phyloP scores from a whole-genome alignment of 1,140 invertebrate genomes.

The Zophobas morio region DNA sequence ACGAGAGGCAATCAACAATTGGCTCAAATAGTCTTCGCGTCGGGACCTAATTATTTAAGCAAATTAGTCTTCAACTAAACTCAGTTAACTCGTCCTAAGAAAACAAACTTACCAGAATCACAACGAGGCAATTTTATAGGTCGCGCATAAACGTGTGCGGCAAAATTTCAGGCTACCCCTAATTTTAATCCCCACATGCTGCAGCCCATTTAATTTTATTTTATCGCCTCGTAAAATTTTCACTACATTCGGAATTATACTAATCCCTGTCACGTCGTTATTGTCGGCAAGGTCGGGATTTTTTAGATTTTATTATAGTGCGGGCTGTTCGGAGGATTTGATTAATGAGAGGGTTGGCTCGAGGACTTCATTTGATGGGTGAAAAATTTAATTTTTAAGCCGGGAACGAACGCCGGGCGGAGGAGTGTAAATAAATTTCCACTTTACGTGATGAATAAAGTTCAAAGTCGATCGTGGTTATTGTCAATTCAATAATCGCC shows the following conservation, averaged over 20 bases:
- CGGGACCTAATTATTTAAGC: constrained; percentile 1
- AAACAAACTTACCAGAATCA: not conserved
- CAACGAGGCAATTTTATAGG: not conserved
- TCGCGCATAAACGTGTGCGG: not conserved
- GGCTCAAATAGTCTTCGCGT: not conserved
- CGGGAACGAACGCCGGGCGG: not conserved
- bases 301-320: not conserved
- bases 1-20: constrained; percentile 10
- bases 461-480: not conserved
- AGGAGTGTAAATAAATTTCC: not conserved
- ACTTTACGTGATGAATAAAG: constrained; percentile 2
- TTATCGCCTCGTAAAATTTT: not conserved
- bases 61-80: constrained; percentile 5
- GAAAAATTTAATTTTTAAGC: constrained; percentile 5
- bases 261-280: not conserved
- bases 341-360: constrained; percentile 8
- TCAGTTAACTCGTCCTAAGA: constrained; percentile 3
- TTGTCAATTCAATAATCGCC: constrained; percentile 2
- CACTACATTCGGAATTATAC: not conserved
- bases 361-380: not conserved
- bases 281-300: not conserved
- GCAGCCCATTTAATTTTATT: not conserved
- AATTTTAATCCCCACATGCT: not conserved
- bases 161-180: not conserved
- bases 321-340: not conserved